Evolutionary conservation across 2,113 vertebrate species (phyloP).

Genomic region (Ochotona curzoniae): DNA sequence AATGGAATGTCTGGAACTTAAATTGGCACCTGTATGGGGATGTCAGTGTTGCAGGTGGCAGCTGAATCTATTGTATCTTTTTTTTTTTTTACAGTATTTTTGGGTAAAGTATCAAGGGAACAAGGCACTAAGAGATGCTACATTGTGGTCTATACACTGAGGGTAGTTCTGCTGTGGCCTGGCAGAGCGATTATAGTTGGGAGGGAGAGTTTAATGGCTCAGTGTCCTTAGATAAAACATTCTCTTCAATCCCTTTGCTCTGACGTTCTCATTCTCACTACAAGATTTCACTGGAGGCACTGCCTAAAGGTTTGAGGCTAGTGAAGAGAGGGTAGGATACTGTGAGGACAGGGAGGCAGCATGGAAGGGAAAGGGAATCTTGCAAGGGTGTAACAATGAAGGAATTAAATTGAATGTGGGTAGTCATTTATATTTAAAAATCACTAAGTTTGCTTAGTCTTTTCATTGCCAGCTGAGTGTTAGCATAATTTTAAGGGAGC

Average conservation of each 20-base stretch:
- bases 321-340: background rate
- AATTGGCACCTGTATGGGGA: too few species aligned
- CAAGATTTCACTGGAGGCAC: background rate
- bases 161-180: background rate
- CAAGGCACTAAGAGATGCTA: background rate
- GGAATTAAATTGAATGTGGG: background rate
- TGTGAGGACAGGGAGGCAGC: background rate
- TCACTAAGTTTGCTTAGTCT: background rate
- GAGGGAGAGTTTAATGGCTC: background rate
- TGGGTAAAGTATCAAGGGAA: background rate
- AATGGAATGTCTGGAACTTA: too few species aligned
- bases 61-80: too few species aligned
- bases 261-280: background rate
- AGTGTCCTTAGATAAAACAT: background rate
- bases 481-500: background rate
- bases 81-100: background rate
- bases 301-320: background rate
- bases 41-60: too few species aligned
- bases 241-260: background rate
- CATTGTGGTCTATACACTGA: background rate
- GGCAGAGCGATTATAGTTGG: background rate
- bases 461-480: background rate
- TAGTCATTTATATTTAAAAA: background rate
- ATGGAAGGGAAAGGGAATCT: background rate
- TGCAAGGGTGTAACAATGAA: background rate